Evolutionary conservation across 2,888 invertebrate genomes (phyloP), one percentile per base, ranked within the genome.

Genomic region (Selenia dentaria): DNA sequence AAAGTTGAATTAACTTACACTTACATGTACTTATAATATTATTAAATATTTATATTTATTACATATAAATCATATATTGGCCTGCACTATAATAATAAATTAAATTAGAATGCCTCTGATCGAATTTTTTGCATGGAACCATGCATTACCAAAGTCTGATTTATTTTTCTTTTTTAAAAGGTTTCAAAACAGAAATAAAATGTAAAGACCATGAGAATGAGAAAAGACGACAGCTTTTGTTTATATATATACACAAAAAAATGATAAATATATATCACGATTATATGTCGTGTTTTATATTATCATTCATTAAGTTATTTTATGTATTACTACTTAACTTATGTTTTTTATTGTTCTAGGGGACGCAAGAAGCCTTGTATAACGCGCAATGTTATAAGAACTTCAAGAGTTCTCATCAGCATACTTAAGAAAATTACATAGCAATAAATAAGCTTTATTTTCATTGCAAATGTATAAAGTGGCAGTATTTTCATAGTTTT

Each of bases 401-500:
- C 33, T 43, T 34, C 48, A 41, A 54, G 53, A 48, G 39, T 50
- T 41, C 51, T 37, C 57, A 59, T 59, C 54, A 53, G 47, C 56
- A 51, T 56, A 56, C 51, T 54, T 38, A 52, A 51, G 38, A 26
- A 31, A 43, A 58, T 54, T 47, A 51, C 55, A 62, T 64, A 57
- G 63, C 39, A 59, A 62, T 67, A 71, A 64, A 66, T 71, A 62
- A 2, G 52, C 44, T 57, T 64, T 66, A 71, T 59, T 67, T 52
- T 61, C 57, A 69, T 56, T 63, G 57, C 64, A 60, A 64, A 68
- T 67, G 59, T 67, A 57, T 42, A 52, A 49, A 56, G 56, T 45
- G 38, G 53, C 62, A 59, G 61, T 72, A 71, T 73, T 71, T 71
- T 70, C 63, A 67, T 71, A 68, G 71, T 72, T 74, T 70, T 67